Evolutionary conservation across 1,140 invertebrate species (phyloP).

Genomic region (Drusus annulatus): DNA sequence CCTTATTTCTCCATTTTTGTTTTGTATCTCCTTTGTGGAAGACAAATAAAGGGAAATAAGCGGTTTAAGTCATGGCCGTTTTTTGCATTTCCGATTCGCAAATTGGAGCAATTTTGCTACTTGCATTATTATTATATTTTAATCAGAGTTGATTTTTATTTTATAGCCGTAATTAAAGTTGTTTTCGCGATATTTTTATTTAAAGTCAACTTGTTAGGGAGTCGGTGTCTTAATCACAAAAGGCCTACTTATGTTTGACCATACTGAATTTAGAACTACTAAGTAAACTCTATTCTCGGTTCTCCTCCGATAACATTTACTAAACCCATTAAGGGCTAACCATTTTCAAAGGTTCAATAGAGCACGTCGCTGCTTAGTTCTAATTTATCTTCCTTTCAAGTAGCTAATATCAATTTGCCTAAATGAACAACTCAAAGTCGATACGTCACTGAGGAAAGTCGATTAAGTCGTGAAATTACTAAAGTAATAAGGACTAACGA

Average conservation of each 20-base stretch:
- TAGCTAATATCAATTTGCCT: background rate
- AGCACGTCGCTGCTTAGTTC: background rate
- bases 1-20: slow-evolving; percentile 21
- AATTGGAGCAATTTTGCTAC: background rate
- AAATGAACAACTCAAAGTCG: background rate
- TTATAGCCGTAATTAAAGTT: background rate
- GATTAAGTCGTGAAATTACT: background rate
- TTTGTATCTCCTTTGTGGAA: slow-evolving; percentile 8
- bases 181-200: background rate
- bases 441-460: background rate
- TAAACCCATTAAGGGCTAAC: too few species aligned
- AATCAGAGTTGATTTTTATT: background rate
- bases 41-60: slow-evolving; percentile 29
- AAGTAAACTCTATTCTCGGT: too few species aligned
- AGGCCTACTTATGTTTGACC: too few species aligned
- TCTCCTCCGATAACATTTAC: too few species aligned
- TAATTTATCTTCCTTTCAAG: background rate
- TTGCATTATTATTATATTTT: background rate
- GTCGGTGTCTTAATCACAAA: background rate
- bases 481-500: background rate
- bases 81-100: background rate
- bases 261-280: too few species aligned
- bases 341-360: background rate
- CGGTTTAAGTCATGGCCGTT: slow-evolving; percentile 1
- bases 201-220: background rate